Conservation (phyloP, 2,113 vertebrate species). For the Phalacrocorax brasilianus region DNA sequence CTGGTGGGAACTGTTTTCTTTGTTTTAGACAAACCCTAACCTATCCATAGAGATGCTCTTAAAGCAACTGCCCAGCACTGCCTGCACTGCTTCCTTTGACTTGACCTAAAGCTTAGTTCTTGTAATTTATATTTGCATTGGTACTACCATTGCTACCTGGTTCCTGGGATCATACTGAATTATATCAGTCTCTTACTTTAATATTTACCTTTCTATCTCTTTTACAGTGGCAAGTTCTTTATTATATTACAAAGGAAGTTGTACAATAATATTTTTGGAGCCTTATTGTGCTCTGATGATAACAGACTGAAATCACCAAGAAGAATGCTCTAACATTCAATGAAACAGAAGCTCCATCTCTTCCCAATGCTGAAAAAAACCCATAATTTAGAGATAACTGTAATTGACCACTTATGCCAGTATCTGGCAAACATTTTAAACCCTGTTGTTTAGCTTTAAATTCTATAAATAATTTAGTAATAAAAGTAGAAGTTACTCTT, state of each 20-base stretch:
- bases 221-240: neutral
- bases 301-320: neutral
- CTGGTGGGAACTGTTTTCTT: neutral
- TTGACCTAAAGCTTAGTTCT: neutral
- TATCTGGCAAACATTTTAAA: slow-evolving; percentile 1
- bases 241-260: neutral
- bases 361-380: neutral
- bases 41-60: neutral
- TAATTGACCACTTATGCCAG: neutral
- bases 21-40: neutral
- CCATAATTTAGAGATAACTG: neutral
- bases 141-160: neutral
- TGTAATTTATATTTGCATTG: neutral
- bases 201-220: neutral
- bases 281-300: neutral
- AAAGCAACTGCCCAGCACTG: neutral
- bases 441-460: neutral
- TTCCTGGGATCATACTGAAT: neutral
- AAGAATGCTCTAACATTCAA: neutral
- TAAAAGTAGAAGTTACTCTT: neutral
- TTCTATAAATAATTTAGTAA: neutral
- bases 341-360: neutral
- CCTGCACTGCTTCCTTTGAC: neutral
- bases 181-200: neutral
- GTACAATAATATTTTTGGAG: neutral